Evolutionary conservation across 2,113 vertebrate genomes (phyloP), one percentile per base, ranked within the genome.

Genomic region (Natator depressus): DNA sequence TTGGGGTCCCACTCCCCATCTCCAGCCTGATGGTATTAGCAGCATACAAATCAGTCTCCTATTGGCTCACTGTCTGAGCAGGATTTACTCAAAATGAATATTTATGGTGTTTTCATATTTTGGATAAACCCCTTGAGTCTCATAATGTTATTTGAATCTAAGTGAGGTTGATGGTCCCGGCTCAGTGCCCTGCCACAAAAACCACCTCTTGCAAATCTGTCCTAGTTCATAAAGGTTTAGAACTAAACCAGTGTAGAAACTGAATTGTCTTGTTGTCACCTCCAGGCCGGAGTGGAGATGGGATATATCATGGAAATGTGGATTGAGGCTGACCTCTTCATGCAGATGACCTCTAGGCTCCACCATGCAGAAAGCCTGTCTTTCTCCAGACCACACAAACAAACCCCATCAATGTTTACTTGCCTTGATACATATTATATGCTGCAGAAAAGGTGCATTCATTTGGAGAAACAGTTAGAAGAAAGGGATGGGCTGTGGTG

Each of bases 101-200:
- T 97, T 96, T 94, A 95, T 97, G 87, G 72, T 93, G 85, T 94
- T 96, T 95, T 93, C 89, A 84, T 94, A 93, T 95, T 98, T 97
- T 94, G 94, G 92, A 91, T 96, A 91, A 94, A 89, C 88, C 94
- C 85, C 95, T 93, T 0, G 88, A 95, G 94, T 72, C 93, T 92
- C 88, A 57, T 95, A 94, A 93, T 35, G 91, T 20, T 90, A 92
- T 91, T 93, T 85, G 95, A 97, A 94, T 93, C 88, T 72, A 92
- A 94, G 94, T 93, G 94, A 96, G 88, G 88, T 90, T 94, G 95
- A 94, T 95, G 92, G 90, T 89, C 20, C 0, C 8, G 35, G 91
- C 94, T 82, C 51, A 8, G 84, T 84, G 95, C 95, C 94, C 91
- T 82, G 82, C 94, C 95, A 95, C 94, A 92, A 86, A 97, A 97